These are phyloP conservation scores for Distichodus sexfasciatus DNA, from an alignment of 2,797 vertebrate species.

Conservation along the genomic window DNA sequence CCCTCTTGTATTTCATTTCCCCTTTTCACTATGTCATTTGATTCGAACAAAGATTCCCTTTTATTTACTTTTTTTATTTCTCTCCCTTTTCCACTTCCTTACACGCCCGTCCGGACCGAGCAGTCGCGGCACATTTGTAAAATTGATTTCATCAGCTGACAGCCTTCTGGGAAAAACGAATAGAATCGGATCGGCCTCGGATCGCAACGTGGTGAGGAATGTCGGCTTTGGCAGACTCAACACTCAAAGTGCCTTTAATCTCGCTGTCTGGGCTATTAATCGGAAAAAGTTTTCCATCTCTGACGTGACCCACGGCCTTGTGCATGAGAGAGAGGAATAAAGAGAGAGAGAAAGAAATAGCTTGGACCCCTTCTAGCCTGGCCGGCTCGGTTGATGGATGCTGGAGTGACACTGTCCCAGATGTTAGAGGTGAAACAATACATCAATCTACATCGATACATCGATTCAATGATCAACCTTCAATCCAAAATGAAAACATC, in stretches of 20 bases:
- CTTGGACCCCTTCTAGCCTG: slow-evolving; percentile 43
- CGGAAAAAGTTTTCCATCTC: slow-evolving; percentile 36
- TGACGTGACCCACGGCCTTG: slow-evolving; percentile 35
- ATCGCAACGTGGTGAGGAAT: slow-evolving; percentile 36
- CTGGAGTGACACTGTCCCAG: slow-evolving; percentile 47
- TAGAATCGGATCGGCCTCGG: slow-evolving; percentile 39
- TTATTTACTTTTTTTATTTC: slow-evolving; percentile 4
- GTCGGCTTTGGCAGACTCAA: slow-evolving; percentile 40
- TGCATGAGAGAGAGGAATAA: slow-evolving; percentile 29
- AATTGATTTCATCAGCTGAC: slow-evolving; percentile 40
- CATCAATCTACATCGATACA: too few relatives aligned
- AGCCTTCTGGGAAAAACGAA: slow-evolving; percentile 42
- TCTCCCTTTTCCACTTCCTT: not conserved
- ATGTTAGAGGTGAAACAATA: too few relatives aligned
- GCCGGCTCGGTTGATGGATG: slow-evolving; percentile 54
- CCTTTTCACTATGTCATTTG: slow-evolving; percentile 16
- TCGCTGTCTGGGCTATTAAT: slow-evolving; percentile 44
- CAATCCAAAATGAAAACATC: too few relatives aligned
- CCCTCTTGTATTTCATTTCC: slow-evolving; percentile 17
- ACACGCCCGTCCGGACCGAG: slow-evolving; percentile 17
- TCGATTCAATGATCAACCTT: too few relatives aligned
- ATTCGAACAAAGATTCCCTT: slow-evolving; percentile 11
- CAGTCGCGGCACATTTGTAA: slow-evolving; percentile 37
- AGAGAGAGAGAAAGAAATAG: too few relatives aligned
- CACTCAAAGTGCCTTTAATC: slow-evolving; percentile 49